phyloP scores from a whole-genome alignment of 2,888 invertebrate genomes.

The Cephus nigrinus region DNA sequence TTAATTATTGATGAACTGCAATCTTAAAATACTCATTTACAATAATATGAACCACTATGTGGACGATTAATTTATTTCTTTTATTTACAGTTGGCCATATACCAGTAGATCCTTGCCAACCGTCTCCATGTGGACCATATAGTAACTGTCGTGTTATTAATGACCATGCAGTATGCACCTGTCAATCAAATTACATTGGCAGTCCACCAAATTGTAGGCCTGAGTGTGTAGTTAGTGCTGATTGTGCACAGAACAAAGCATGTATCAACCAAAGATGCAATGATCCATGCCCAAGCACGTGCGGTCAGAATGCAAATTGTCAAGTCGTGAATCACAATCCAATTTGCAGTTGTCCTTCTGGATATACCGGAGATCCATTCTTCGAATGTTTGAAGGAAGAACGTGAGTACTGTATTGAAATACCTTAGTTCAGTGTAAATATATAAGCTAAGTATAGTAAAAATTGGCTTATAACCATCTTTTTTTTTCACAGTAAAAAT shows the following conservation, averaged over 20 bases:
- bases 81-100: constrained; percentile 47
- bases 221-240: constrained; percentile 85
- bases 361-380: constrained; percentile 85
- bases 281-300: constrained; percentile 86
- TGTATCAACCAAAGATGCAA: constrained; percentile 84
- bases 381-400: constrained; percentile 76
- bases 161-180: constrained; percentile 84
- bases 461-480: constrained; percentile 30
- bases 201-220: constrained; percentile 82
- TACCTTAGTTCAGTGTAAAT: background rate
- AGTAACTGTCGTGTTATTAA: constrained; percentile 80
- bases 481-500: constrained; percentile 67
- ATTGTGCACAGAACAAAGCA: constrained; percentile 83
- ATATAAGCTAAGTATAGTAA: background rate
- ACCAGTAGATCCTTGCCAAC: constrained; percentile 71
- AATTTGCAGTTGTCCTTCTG: constrained; percentile 82
- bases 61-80: constrained; percentile 3
- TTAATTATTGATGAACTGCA: background rate
- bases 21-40: background rate
- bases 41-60: background rate
- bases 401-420: constrained; percentile 69
- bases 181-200: constrained; percentile 81
- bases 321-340: constrained; percentile 88
- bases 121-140: constrained; percentile 84
- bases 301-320: constrained; percentile 84